Evolutionary conservation across 2,113 vertebrate species (phyloP), one percentile per base, ranked within the genome.

Genomic region (Phyllostomus discolor): DNA sequence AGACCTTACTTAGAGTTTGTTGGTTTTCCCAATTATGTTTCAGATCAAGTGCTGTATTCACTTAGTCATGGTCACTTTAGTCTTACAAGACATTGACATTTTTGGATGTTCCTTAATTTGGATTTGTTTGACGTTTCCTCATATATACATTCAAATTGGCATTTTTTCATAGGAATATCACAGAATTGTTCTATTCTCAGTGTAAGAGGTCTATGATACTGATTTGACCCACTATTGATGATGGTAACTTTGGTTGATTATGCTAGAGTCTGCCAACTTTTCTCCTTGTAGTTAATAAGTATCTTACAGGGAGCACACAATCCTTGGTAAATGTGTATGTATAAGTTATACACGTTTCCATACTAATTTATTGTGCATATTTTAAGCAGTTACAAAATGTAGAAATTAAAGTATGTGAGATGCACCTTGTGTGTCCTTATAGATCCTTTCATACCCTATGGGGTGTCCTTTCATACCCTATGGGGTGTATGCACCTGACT

Each of bases 381-480:
- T 96, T 92, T 90, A 85, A 90, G 33, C 46, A 59, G 5, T 62
- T 20, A 92, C 24, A 86, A 52, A 96, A 67, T 52, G n/a, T 50
- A 67, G 48, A 92, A 41, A 89, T 85, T 82, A 75, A 41, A 67
- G 17, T 26, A 31, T 66, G n/a, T 70, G 62, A 83, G 0, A 9
- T 85, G 59, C 26, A 48, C 33, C 75, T 75, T 80, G n/a, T 87
- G 2, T 46, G 28, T 17, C n/a, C 35, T 26, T 50, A 0, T 88
- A 10, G 66, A 66, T 84, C 31, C 59, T 85, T 85, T 92, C 4
- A 52, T 50, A 33, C 2, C 2, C 16, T 22, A 2, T 50, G 15
- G 24, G 4, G 2, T 89, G 0, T 70, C 31, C 59, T 85, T 85
- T 92, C 4, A 52, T 50, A 33, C 2, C 2, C 16, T 22, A 2